Evolutionary conservation across 2,113 vertebrate species (phyloP), one percentile per base, ranked within the genome.

Genomic region (Nothobranchius furzeri): DNA sequence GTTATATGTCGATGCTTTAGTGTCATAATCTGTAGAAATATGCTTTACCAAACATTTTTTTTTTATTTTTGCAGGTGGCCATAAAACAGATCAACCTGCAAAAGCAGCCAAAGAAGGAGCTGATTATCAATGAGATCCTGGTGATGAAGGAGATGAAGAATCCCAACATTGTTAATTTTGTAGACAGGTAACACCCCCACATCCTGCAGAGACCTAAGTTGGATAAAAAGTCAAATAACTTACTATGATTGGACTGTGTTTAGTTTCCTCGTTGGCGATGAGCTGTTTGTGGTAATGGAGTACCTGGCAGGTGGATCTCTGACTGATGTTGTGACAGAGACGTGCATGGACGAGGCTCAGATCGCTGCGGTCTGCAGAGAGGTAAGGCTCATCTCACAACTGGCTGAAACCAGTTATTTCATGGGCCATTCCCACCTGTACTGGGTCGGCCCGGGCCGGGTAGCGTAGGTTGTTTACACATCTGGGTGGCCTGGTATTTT

Each of bases 81-180:
- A 98, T 99, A 84, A 99, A 99, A 87, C 97, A 99, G 91, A 99
- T 98, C 82, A 99, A 98, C 83, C 88, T 99, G 81, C 97, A 99
- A 92, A 98, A 99, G 78, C 97, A 99, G 83, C 97, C 97, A 47
- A 99, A 99, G 93, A 99, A 99, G 73, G 97, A 99, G 87, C 73
- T 99, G 49, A 99, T 99, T 68, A 98, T 99, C 90, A 99, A 99
- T 65, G 97, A 99, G 87, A 99, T 99, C 88, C 88, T 98, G 86
- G 97, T 99, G 81, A 99, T 99, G 97, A 98, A 98, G 89, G 96
- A 98, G 82, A 78, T 98, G 83, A 98, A 97, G 92, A 96, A 99
- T 83, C 97, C 96, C 60, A 99, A 98, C 89, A 98, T 99, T 75
- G 97, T 99, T 83, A 99, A 99, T 88, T 99, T 96, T 52, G 71